phyloP scores from a whole-genome alignment of 2,888 invertebrate genomes.

The Prenolepis imparis region DNA sequence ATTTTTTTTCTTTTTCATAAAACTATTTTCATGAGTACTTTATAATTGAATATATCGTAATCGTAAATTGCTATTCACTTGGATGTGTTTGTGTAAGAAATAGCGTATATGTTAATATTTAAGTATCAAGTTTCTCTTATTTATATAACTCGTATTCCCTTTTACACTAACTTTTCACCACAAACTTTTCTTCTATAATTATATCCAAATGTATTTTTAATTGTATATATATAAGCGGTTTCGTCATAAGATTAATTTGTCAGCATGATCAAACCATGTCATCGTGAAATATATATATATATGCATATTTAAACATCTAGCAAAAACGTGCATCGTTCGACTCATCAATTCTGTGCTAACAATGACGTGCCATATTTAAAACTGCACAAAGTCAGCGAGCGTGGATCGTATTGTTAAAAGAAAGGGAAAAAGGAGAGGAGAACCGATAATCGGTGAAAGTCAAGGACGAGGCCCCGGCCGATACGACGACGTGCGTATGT shows the following conservation, averaged over 20 bases:
- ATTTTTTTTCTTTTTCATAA: not conserved
- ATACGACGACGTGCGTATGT: conserved; percentile 41
- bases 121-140: not conserved
- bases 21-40: not conserved
- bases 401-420: conserved; percentile 41
- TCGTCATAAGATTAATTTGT: not conserved
- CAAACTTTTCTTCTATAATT: not conserved
- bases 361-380: conserved; percentile 39
- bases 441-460: conserved; percentile 67
- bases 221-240: not conserved
- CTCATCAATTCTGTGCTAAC: not conserved
- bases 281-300: not conserved
- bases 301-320: not conserved
- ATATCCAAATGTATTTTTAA: not conserved
- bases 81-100: not conserved
- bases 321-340: not conserved
- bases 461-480: conserved; percentile 64
- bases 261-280: not conserved
- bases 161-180: not conserved
- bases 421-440: conserved; percentile 50
- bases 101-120: not conserved
- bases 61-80: not conserved
- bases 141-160: not conserved
- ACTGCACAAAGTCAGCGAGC: conserved; percentile 10
- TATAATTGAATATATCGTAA: not conserved